Conservation (phyloP, 2,797 vertebrate genomes). For the Tiaroga cobitis region DNA sequence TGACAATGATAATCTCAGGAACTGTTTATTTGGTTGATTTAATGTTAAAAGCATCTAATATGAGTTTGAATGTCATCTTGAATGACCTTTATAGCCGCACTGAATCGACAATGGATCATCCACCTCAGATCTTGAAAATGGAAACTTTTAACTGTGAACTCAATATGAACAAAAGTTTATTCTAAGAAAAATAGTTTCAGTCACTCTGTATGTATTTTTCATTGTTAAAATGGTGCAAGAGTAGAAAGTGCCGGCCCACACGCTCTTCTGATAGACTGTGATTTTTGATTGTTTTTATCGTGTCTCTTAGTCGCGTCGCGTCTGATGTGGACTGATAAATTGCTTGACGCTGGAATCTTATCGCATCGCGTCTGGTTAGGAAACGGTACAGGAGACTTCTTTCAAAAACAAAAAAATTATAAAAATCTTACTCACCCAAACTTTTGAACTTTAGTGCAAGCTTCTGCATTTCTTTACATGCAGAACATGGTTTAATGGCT, state of each 20-base stretch:
- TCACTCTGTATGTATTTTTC: not conserved
- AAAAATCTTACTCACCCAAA: not conserved
- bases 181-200: not conserved
- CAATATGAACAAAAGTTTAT: not conserved
- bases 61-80: not conserved
- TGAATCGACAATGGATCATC: not conserved
- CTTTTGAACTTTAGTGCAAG: not conserved
- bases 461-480: not conserved
- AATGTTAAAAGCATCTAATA: not conserved
- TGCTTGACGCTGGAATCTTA: not conserved
- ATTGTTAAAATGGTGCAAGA: not conserved
- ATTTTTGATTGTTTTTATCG: not conserved
- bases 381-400: not conserved
- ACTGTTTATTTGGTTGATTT: not conserved
- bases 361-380: not conserved
- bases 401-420: not conserved
- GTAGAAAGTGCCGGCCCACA: not conserved
- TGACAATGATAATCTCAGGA: not conserved
- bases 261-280: not conserved
- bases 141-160: not conserved
- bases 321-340: not conserved
- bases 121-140: not conserved
- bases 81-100: not conserved
- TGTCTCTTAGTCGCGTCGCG: rapidly evolving
- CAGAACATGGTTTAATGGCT: not conserved